Conservation (phyloP, 37 sponge, comb jelly and placozoan genomes). For the Chondrilla cf. caribensis region DNA sequence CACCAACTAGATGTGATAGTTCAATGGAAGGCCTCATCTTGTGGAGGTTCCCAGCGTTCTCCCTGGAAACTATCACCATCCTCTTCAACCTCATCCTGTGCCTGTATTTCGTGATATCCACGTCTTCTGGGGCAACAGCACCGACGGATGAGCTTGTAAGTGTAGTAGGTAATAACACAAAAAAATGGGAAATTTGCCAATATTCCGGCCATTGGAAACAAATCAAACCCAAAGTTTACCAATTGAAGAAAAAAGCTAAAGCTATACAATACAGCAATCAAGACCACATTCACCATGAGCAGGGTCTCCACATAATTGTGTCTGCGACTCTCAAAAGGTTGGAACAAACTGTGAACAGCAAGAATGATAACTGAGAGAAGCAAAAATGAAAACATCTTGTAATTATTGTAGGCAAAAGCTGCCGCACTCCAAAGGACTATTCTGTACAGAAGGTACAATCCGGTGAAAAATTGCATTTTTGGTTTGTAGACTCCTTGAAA, state of each 20-base stretch:
- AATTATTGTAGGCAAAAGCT: not conserved
- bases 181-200: not conserved
- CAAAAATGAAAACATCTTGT: not conserved
- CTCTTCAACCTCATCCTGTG: too few relatives aligned
- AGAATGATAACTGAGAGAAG: not conserved
- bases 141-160: not conserved
- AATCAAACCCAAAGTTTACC: not conserved
- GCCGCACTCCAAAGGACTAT: not conserved
- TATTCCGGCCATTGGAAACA: not conserved
- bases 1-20: too few relatives aligned
- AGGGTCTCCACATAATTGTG: slow-evolving; percentile 16
- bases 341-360: not conserved
- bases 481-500: slow-evolving; percentile 14
- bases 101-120: too few relatives aligned
- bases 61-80: too few relatives aligned
- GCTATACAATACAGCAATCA: not conserved
- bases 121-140: not conserved
- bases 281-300: not conserved
- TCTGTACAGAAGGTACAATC: not conserved
- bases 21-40: too few relatives aligned
- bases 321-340: not conserved
- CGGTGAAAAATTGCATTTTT: not conserved
- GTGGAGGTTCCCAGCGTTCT: too few relatives aligned
- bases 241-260: not conserved
- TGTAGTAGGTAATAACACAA: not conserved